These are phyloP conservation scores for Pagetopsis macropterus DNA, from an alignment of 2,797 vertebrate species.

Conservation along the genomic window DNA sequence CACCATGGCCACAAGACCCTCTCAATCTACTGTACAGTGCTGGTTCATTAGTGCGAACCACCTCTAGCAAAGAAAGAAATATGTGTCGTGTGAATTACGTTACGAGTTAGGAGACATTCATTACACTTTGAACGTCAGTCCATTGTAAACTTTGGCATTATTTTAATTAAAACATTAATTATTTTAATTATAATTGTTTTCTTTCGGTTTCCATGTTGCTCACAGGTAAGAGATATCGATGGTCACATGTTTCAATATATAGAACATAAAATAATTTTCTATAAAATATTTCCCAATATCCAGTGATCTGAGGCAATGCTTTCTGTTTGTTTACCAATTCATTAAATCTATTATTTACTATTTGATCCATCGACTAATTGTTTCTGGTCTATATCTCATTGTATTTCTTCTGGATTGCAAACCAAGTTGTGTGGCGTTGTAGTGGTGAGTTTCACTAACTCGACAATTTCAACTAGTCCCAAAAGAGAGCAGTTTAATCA, in stretches of 20 bases:
- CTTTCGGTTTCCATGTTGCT: background rate
- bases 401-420: constrained; percentile 7
- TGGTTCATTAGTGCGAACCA: background rate
- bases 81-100: background rate
- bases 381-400: background rate
- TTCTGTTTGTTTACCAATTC: background rate
- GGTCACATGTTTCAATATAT: background rate
- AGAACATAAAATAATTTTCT: background rate
- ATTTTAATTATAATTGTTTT: background rate
- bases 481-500: too few species aligned
- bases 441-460: constrained; percentile 3
- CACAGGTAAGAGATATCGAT: background rate
- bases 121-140: background rate
- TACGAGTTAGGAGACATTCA: background rate
- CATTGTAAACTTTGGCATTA: background rate
- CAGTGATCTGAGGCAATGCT: too few species aligned
- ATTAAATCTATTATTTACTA: background rate
- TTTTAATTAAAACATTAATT: background rate
- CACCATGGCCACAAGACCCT: constrained; percentile 37
- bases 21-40: background rate
- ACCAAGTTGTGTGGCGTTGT: background rate
- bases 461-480: too few species aligned
- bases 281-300: background rate
- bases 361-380: too few species aligned
- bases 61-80: background rate